A percentile compares a stretch with the other conserved stretches of the same genome.
These are phyloP conservation scores for Drosophila anomelani DNA, from an alignment of 2,888 invertebrate species.

Conservation along the genomic window DNA sequence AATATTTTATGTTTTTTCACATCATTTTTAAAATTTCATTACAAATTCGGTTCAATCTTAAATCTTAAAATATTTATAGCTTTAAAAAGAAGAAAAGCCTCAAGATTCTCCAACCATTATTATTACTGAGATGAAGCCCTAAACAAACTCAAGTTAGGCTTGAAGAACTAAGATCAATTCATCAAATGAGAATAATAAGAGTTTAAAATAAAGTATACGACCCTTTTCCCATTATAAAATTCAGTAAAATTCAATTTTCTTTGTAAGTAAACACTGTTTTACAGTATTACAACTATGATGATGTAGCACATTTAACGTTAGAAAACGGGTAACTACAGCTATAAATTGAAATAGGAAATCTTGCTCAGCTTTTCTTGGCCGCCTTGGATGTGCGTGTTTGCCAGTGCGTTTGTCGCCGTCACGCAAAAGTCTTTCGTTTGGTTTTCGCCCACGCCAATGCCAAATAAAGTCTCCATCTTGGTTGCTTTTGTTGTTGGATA, in stretches of 20 bases:
- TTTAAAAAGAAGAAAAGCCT: not conserved
- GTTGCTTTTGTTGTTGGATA: not conserved
- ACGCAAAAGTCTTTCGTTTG: constrained; percentile 46
- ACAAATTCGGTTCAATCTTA: too few species aligned
- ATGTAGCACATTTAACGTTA: constrained; percentile 26
- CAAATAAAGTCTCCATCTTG: constrained; percentile 32
- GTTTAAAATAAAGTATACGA: not conserved
- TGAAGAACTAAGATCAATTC: too few species aligned
- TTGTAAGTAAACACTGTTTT: not conserved
- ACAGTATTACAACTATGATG: constrained; percentile 6
- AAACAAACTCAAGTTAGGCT: not conserved
- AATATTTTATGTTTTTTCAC: not conserved
- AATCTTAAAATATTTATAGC: not conserved
- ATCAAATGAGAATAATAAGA: not conserved
- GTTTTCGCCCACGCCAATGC: constrained; percentile 37
- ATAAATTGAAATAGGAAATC: constrained; percentile 30
- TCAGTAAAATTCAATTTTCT: not conserved
- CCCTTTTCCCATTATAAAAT: not conserved
- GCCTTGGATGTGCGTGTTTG: constrained; percentile 1
- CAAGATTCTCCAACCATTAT: not conserved
- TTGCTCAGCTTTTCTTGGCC: not conserved
- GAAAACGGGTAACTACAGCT: constrained; percentile 14
- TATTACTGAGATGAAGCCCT: not conserved
- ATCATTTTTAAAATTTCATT: too few species aligned
- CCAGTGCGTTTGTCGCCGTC: constrained; percentile 42